A percentile compares a stretch with the other conserved stretches of the same genome.
These are phyloP conservation scores for Pristionchus japonicus DNA, from an alignment of 2,888 invertebrate genomes.

Conservation along the genomic window DNA sequence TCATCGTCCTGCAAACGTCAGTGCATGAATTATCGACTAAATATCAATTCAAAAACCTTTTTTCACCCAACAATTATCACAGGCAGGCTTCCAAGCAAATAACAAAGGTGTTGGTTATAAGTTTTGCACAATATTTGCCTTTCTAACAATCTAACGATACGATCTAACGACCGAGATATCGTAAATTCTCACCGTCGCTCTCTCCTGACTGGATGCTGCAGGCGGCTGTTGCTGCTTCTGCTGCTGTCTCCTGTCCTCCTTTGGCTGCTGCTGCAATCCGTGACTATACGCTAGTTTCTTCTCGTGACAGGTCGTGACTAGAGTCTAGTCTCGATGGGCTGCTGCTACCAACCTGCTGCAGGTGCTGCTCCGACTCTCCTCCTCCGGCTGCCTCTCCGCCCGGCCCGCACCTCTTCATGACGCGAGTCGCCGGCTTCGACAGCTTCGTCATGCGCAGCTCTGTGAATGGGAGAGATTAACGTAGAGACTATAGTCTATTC, in stretches of 20 bases:
- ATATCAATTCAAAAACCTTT: not conserved
- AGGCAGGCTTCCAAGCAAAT: not conserved
- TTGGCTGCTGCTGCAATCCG: not conserved
- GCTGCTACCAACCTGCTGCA: not conserved
- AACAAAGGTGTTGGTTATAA: too few species aligned
- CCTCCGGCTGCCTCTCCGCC: not conserved
- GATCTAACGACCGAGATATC: too few species aligned
- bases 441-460: slow-evolving; percentile 63
- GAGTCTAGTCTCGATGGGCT: not conserved
- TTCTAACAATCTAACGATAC: too few species aligned
- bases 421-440: slow-evolving; percentile 55
- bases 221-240: not conserved
- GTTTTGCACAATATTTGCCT: too few species aligned
- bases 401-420: slow-evolving; percentile 52
- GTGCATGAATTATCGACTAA: not conserved
- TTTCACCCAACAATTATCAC: not conserved
- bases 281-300: too few species aligned
- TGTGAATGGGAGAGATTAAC: too few species aligned
- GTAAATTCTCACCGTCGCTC: not conserved
- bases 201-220: not conserved
- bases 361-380: not conserved
- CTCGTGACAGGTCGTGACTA: too few species aligned
- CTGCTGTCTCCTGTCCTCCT: slow-evolving; percentile 10
- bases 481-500: too few species aligned
- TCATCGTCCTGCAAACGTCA: not conserved